Base-by-base conservation (phyloP, 2,113 vertebrate genomes). In the Epinephelus moara region DNA sequence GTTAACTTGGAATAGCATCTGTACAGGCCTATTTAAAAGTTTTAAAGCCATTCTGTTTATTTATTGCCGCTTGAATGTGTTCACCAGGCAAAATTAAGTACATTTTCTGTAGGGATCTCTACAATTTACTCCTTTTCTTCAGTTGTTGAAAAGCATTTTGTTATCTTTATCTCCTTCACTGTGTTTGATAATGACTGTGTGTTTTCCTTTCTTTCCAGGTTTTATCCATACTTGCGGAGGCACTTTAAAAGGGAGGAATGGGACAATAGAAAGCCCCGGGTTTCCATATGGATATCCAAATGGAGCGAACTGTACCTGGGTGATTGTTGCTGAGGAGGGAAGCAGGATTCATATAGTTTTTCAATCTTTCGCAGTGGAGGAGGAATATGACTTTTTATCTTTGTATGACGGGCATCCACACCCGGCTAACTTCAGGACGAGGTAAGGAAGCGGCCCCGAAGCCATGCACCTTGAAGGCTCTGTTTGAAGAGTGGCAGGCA, bases 231-330 rank as follows among this genome's bases (percentile, higher is more conserved):
- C 97, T 53, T 99, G 97, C 85, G 98, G 98, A 93, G 98, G 98
- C 95, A 99, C 97, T 85, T 96, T 99, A 95, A 99, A 99, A 96
- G 98, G 98, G 87, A 96, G 96, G 88, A 99, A 99, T 88, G 98
- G 98, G 80, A 99, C 98, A 75, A 98, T 99, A 96, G 98, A 99
- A 96, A 99, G 98, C 90, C 98, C 98, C 21, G 98, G 98, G 64
- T 99, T 98, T 95, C 98, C 98, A 23, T 98, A 99, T 75, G 98
- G 98, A 95, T 99, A 99, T 96, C 98, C 98, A 89, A 99, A 99
- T 93, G 98, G 98, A 95, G 98, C 98, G 23, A 99, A 99, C 92
- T 99, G 98, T 94, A 99, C 98, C 6, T 99, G 98, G 98, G 97
- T 99, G 89, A 97, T 99, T 94, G 96, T 98, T 93, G 97, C 97